Percentiles rank a stretch among this genome's conserved stretches.
Conservation (phyloP, 2,113 vertebrate genomes). For the Guaruba guarouba region DNA sequence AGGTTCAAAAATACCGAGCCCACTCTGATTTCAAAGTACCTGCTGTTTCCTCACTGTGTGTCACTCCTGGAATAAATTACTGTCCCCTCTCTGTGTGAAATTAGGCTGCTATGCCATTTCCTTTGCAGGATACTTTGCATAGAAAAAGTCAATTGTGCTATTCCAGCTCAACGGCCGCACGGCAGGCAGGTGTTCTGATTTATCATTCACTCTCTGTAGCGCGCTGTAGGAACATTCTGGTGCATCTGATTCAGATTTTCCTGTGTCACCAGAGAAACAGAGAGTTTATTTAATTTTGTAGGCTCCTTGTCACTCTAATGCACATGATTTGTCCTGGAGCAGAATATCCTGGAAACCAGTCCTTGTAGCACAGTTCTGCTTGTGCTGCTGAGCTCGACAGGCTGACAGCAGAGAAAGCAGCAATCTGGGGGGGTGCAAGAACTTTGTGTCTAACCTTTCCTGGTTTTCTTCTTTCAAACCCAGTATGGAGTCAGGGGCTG, state of each 20-base stretch:
- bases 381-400: not conserved
- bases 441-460: not conserved
- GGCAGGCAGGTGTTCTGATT: slow-evolving; percentile 6
- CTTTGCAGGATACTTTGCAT: slow-evolving; percentile 32
- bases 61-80: slow-evolving; percentile 50
- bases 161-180: not conserved
- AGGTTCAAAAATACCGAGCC: not conserved
- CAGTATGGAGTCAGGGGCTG: not conserved
- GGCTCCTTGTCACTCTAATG: not conserved
- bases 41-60: not conserved
- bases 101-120: slow-evolving; percentile 11
- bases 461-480: not conserved
- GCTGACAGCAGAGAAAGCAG: not conserved
- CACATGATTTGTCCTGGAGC: not conserved
- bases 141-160: slow-evolving; percentile 47
- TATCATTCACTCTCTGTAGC: not conserved
- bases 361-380: not conserved
- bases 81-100: slow-evolving; percentile 25
- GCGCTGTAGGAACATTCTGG: not conserved
- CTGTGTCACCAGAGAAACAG: not conserved
- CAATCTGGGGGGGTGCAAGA: not conserved
- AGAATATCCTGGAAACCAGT: not conserved
- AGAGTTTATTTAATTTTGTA: not conserved
- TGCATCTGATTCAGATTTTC: not conserved
- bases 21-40: slow-evolving; percentile 37